Evolutionary conservation across 1,140 invertebrate species (phyloP).

Genomic region (Drosophila triauraria): DNA sequence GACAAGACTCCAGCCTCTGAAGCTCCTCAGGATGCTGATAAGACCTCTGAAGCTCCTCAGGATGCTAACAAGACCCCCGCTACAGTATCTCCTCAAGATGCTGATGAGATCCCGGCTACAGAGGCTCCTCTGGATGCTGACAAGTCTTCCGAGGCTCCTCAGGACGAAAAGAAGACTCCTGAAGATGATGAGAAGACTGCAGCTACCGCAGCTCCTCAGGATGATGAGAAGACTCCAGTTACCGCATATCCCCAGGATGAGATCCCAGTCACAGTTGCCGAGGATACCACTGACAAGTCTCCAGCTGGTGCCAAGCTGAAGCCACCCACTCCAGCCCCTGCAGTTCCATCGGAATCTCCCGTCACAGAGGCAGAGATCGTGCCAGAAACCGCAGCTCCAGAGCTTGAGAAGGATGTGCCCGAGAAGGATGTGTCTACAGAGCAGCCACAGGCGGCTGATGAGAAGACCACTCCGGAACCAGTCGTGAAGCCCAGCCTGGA

Average conservation of each 20-base stretch:
- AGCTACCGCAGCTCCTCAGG: slow-evolving; percentile 18
- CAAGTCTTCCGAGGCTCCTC: slow-evolving; percentile 26
- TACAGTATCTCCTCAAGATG: slow-evolving; percentile 29
- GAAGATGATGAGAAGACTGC: slow-evolving; percentile 49
- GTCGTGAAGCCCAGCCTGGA: slow-evolving; percentile 60
- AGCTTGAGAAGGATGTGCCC: slow-evolving; percentile 40
- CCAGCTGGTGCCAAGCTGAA: slow-evolving; percentile 48
- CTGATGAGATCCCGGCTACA: slow-evolving; percentile 30
- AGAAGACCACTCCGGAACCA: slow-evolving; percentile 48
- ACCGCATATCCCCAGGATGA: slow-evolving; percentile 39
- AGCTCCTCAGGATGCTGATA: slow-evolving; percentile 18
- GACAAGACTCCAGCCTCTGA: slow-evolving; percentile 40
- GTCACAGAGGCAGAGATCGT: slow-evolving; percentile 42
- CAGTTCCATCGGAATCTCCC: slow-evolving; percentile 37
- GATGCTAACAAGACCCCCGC: slow-evolving; percentile 28
- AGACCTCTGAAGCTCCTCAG: slow-evolving; percentile 20
- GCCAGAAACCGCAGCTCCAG: slow-evolving; percentile 32
- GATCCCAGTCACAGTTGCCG: slow-evolving; percentile 22
- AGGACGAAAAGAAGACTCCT: slow-evolving; percentile 41
- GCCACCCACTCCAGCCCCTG: slow-evolving; percentile 29
- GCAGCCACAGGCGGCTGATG: slow-evolving; percentile 27
- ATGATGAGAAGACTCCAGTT: slow-evolving; percentile 41
- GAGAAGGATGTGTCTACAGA: slow-evolving; percentile 35
- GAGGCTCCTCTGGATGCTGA: slow-evolving; percentile 31
- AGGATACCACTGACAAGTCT: slow-evolving; percentile 50